Evolutionary conservation across 1,140 invertebrate species (phyloP), one percentile per base, ranked within the genome.

Genomic region (Zophobas morio): DNA sequence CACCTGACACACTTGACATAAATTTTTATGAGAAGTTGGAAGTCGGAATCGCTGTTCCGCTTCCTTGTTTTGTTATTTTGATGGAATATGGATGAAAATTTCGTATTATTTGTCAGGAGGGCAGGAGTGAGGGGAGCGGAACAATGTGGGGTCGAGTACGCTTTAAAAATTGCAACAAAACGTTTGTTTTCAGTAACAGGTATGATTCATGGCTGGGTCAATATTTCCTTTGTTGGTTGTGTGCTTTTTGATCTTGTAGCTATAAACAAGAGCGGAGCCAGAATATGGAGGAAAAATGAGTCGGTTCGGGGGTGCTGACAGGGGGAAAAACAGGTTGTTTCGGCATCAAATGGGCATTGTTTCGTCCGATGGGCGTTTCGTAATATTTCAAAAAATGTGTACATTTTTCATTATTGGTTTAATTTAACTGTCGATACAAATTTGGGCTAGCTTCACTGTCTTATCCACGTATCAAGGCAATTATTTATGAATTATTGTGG

Each of bases 191-290:
- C 42, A 46, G 8, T 46, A 46, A 46, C 8, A 46, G 49, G 49
- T 51, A 20, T 20, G n/a, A 51, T 51, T 51, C n/a, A 20, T 20
- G n/a, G n/a, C n/a, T 46, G 3, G 49, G 49, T 51, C 49, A 51
- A 51, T 51, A 51, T 51, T 51, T 51, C 49, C 49, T 51, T 51
- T 51, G 49, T 51, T 51, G 2, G 49, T 2, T 20, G 8, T 20
- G 20, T 51, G 2, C 49, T 20, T 20, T 51, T 51, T 51, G 49
- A 51, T 51, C 49, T 51, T 4, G 49, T 20, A 51, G 49, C 6
- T 20, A 51, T 51, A 20, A 51, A 51, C 2, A 5, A 51, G 49
- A 20, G 2, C 20, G 6, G 20, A 4, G n/a, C n/a, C 4, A 20
- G n/a, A 4, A 51, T 51, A 20, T 51, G n/a, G 4, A 20, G 20